phyloP scores from a whole-genome alignment of 2,888 invertebrate genomes.

The Amphiduros pacificus region DNA sequence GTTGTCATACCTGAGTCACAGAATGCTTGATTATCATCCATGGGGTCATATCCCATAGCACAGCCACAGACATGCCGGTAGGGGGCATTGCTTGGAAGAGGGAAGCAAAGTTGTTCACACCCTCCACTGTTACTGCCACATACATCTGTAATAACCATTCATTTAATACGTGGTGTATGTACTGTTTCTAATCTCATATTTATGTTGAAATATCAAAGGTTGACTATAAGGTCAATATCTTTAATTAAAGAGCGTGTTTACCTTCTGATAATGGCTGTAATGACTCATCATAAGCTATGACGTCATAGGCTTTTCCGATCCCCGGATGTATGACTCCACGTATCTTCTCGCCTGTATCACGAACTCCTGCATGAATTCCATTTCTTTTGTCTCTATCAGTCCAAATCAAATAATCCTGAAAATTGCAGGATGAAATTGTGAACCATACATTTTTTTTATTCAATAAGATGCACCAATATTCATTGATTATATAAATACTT shows the following conservation, averaged over 20 bases:
- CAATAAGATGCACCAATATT: too few relatives aligned
- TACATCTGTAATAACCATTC: conserved; percentile 31
- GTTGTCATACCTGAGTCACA: too few relatives aligned
- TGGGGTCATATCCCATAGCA: conserved; percentile 17
- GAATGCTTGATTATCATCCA: too few relatives aligned
- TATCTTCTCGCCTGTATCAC: conserved; percentile 45
- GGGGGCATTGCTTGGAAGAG: background rate
- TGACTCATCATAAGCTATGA: conserved; percentile 42
- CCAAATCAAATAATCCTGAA: conserved; percentile 52
- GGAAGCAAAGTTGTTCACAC: conserved; percentile 30
- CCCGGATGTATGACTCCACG: conserved; percentile 51
- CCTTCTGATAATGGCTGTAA: conserved; percentile 37
- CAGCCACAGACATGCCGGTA: conserved; percentile 6
- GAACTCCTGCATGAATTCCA: conserved; percentile 47
- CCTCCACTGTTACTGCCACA: conserved; percentile 31
- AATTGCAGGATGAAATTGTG: background rate
- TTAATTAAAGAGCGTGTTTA: too few relatives aligned
- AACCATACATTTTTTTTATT: too few relatives aligned
- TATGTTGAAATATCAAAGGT: too few relatives aligned
- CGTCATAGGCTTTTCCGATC: conserved; percentile 43
- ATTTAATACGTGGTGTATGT: too few relatives aligned
- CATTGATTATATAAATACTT: too few relatives aligned
- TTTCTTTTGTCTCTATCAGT: conserved; percentile 44
- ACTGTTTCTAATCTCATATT: too few relatives aligned
- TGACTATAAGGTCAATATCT: too few relatives aligned